Percentiles rank a stretch among this genome's conserved stretches.
Evolutionary conservation across 2,113 vertebrate genomes (phyloP).

Genomic region (Onychorhynchus coronatus): DNA sequence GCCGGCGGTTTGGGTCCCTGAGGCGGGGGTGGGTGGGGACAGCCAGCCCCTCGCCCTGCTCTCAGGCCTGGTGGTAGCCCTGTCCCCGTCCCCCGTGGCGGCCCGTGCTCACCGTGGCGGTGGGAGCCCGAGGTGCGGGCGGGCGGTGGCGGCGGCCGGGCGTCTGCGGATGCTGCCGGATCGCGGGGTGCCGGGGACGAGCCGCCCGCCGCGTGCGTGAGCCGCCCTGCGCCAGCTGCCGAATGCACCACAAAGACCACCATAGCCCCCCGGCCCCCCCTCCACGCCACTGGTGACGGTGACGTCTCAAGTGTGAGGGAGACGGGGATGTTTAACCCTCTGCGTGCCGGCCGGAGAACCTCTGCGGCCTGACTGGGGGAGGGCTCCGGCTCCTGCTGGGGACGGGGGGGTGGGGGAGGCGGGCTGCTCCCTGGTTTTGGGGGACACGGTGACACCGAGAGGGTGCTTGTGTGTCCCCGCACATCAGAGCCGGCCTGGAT

Average conservation of each 20-base stretch:
- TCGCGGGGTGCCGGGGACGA: not conserved
- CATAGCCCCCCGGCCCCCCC: conserved; percentile 47
- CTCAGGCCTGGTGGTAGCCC: not conserved
- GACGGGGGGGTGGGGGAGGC: too few species aligned
- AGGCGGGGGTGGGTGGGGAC: not conserved
- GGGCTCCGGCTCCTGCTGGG: not conserved
- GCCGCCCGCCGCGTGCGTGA: not conserved
- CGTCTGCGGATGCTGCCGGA: not conserved
- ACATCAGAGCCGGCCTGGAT: accelerated
- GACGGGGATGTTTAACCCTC: conserved; percentile 63
- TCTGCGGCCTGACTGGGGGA: not conserved
- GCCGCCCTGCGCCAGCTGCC: conserved; percentile 45
- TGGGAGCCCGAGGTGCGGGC: not conserved
- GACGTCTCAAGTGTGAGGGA: conserved; percentile 63
- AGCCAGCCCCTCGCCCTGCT: not conserved
- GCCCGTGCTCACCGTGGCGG: conserved; percentile 37
- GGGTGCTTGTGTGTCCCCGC: not conserved
- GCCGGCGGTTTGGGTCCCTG: not conserved
- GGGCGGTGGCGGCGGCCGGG: not conserved
- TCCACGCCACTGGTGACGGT: conserved; percentile 57
- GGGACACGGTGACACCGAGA: accelerated
- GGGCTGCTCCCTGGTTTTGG: not conserved
- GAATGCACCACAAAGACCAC: conserved; percentile 67
- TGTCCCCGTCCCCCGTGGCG: not conserved
- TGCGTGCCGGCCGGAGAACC: not conserved